Evolutionary conservation across 2,113 vertebrate species (phyloP), one percentile per base, ranked within the genome.

Genomic region (Alligator sinensis): DNA sequence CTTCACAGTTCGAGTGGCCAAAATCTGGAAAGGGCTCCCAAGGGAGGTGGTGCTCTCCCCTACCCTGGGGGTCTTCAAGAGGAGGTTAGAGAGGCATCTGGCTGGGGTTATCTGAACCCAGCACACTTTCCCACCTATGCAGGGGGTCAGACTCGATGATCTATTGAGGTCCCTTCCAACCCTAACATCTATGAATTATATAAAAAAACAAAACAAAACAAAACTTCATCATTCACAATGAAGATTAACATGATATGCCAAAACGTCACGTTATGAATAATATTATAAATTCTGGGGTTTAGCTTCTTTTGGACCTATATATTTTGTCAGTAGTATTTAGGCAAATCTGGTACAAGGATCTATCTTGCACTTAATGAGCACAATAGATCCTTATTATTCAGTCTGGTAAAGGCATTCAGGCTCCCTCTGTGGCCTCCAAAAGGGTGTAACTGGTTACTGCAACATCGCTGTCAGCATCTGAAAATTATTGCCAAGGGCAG

Each of bases 241-340:
- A 94, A 9, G 59, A 82, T 93, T 84, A 93, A 75, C 3, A 60
- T 91, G 90, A 82, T 74, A 77, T 21, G 38, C 83, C 82, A 61
- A 24, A 72, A 21, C 28, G 1, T 82, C 87, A 30, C 24, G 21
- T 75, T 64, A 16, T 87, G 88, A 91, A 59, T 14, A 61, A 8
- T n/a, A 14, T 19, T 87, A 64, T 86, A 17, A 19, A 14, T 47
- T 82, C 58, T 28, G 61, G 78, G 70, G 30, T 17, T 89, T 60
- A 64, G 90, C 91, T 90, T 58, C 16, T 24, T 90, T 27, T 92
- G 2, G 27, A 55, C 54, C 27, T 58, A 28, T 34, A 58, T 9
- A 3, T 38, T 19, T 68, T 87, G 30, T 54, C 4, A 72, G 79
- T 57, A 74, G 64, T 27, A 22, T 14, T 34, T 38, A 82, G 24